A percentile compares a stretch with the other conserved stretches of the same genome.
phyloP scores from a whole-genome alignment of 2,888 invertebrate genomes.

The Acanthoscelides obtectus region DNA sequence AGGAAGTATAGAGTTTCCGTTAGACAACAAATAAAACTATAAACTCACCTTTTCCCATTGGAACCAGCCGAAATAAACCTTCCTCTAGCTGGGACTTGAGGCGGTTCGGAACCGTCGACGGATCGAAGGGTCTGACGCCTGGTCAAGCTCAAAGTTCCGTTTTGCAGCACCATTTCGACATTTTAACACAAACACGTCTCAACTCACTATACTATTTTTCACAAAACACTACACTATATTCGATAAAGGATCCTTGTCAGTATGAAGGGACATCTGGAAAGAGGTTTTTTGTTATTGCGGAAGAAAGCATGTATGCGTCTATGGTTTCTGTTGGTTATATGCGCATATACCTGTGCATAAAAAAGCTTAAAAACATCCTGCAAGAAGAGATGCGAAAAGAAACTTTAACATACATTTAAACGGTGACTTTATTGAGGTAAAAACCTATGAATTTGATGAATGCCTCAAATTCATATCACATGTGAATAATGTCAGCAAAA shows the following conservation, averaged over 20 bases:
- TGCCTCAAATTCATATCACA: no score
- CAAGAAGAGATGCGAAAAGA: no score
- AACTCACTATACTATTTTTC: background rate
- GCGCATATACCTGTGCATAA: no score
- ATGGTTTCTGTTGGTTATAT: background rate
- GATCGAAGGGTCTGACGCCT: slow-evolving; percentile 21
- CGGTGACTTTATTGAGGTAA: no score
- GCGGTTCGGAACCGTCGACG: slow-evolving; percentile 22
- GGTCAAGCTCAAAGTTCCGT: slow-evolving; percentile 19
- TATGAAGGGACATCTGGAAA: background rate
- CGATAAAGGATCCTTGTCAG: background rate
- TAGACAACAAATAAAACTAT: no score
- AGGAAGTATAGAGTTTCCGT: no score
- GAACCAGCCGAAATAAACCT: slow-evolving; percentile 23
- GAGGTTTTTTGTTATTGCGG: background rate
- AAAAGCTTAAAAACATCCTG: no score
- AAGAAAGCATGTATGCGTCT: background rate
- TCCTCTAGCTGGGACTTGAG: slow-evolving; percentile 28
- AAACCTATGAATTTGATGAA: no score
- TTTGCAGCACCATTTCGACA: slow-evolving; percentile 32
- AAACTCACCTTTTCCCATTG: slow-evolving; percentile 22
- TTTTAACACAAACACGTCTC: slow-evolving; percentile 14
- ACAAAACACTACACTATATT: background rate
- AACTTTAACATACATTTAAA: no score
- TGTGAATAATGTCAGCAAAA: no score